Percentiles rank a stretch among this genome's conserved stretches.
phyloP scores from a whole-genome alignment of 1,140 invertebrate species.

The Heliothis subflexa region DNA sequence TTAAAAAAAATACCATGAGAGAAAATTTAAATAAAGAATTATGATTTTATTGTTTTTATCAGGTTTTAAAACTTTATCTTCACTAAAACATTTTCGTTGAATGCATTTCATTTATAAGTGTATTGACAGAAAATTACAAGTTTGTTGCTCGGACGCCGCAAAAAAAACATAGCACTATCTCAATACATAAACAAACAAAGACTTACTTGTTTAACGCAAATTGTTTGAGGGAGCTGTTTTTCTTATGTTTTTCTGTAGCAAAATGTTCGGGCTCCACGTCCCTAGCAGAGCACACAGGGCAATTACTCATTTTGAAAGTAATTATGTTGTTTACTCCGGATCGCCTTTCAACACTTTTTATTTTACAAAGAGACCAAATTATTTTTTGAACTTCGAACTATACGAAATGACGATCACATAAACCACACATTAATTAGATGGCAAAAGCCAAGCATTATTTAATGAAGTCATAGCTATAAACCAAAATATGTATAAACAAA shows the following conservation, averaged over 20 bases:
- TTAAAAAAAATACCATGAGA: neutral
- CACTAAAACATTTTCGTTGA: too few species aligned
- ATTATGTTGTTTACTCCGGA: neutral
- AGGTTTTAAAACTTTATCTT: too few species aligned
- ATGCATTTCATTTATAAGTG: too few species aligned
- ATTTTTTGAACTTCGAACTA: neutral
- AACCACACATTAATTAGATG: neutral
- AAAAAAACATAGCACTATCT: conserved; percentile 7
- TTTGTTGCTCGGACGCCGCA: neutral
- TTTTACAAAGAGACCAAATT: neutral
- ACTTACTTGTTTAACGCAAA: conserved; percentile 48
- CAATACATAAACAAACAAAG: neutral
- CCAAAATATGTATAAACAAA: conserved; percentile 9
- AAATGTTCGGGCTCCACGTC: conserved; percentile 34
- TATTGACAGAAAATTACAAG: too few species aligned
- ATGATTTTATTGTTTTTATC: too few species aligned
- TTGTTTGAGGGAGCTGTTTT: conserved; percentile 31
- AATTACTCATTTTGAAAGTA: conserved; percentile 9
- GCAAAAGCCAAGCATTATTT: neutral
- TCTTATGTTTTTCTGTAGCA: conserved; percentile 29
- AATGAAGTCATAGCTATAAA: neutral
- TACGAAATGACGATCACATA: neutral
- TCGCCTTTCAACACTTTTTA: neutral
- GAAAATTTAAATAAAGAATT: too few species aligned
- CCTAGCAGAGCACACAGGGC: conserved; percentile 20